Conservation (phyloP, 1,140 invertebrate genomes). For the Bombus affinis region DNA sequence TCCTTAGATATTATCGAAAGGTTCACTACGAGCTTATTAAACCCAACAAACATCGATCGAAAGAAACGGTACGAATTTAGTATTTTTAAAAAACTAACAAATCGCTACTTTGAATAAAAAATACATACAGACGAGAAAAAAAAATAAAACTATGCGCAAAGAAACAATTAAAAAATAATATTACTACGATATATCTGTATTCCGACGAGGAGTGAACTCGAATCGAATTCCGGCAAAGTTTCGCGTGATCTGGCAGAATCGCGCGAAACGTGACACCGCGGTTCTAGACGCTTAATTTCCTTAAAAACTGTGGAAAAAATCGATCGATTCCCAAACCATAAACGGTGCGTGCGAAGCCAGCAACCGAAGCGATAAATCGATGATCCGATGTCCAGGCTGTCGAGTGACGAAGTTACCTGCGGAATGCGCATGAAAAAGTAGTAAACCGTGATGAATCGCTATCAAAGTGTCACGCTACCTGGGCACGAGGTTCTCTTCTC, state of each 20-base stretch:
- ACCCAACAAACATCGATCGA: background rate
- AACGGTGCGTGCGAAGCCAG: constrained; percentile 42
- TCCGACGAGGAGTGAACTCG: background rate
- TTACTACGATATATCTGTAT: background rate
- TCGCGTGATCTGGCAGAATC: background rate
- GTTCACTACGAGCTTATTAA: no score
- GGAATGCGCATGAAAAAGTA: constrained; percentile 54
- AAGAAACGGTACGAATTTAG: no score
- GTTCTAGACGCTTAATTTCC: constrained; percentile 26
- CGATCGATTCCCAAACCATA: constrained; percentile 40
- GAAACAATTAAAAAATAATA: background rate
- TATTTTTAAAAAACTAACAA: background rate
- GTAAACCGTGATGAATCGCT: constrained; percentile 53
- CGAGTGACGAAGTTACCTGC: constrained; percentile 42
- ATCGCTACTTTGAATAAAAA: background rate
- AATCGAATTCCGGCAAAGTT: background rate
- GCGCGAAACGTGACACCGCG: background rate
- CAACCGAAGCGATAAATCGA: constrained; percentile 54
- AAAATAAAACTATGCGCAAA: background rate
- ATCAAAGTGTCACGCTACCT: constrained; percentile 54
- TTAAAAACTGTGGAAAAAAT: background rate
- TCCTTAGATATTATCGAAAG: no score
- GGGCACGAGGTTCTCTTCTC: constrained; percentile 22
- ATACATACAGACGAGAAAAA: background rate
- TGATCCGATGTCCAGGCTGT: constrained; percentile 28